phyloP scores from a whole-genome alignment of 1,140 invertebrate genomes.

The Aphaenogaster ashmeadi region DNA sequence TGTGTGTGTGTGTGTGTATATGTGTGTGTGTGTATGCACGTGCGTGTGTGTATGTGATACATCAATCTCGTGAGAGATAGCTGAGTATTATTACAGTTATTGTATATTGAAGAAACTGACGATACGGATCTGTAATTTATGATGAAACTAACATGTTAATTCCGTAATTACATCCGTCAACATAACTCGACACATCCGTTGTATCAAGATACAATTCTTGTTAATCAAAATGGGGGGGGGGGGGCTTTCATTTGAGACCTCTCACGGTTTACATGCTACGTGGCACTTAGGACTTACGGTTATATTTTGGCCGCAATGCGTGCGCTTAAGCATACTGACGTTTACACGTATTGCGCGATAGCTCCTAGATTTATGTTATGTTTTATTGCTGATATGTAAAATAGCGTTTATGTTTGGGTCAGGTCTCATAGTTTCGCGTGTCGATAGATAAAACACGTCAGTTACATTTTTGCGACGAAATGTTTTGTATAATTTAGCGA shows the following conservation, averaged over 20 bases:
- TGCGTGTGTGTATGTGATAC: neutral
- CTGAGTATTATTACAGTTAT: neutral
- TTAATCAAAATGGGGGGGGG: neutral
- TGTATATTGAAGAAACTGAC: neutral
- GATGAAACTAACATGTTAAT: slow-evolving; percentile 6
- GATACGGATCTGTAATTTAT: slow-evolving; percentile 15
- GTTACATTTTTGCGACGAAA: neutral
- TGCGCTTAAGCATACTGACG: slow-evolving; percentile 13
- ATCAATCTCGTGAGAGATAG: neutral
- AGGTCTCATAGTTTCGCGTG: neutral
- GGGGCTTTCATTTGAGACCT: neutral
- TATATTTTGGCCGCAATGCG: neutral
- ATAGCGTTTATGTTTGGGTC: neutral
- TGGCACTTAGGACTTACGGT: no score
- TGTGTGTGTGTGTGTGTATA: no score
- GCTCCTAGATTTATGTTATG: slow-evolving; percentile 11
- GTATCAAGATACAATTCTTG: neutral
- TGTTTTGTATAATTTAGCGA: neutral
- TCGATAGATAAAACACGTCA: neutral
- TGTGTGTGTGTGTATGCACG: no score
- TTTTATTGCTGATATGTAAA: neutral
- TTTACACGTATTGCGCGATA: slow-evolving; percentile 21
- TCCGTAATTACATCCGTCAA: neutral
- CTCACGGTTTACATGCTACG: neutral
- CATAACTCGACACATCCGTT: neutral